Conservation (phyloP, 2,113 vertebrate species). For the Archilochus colubris region DNA sequence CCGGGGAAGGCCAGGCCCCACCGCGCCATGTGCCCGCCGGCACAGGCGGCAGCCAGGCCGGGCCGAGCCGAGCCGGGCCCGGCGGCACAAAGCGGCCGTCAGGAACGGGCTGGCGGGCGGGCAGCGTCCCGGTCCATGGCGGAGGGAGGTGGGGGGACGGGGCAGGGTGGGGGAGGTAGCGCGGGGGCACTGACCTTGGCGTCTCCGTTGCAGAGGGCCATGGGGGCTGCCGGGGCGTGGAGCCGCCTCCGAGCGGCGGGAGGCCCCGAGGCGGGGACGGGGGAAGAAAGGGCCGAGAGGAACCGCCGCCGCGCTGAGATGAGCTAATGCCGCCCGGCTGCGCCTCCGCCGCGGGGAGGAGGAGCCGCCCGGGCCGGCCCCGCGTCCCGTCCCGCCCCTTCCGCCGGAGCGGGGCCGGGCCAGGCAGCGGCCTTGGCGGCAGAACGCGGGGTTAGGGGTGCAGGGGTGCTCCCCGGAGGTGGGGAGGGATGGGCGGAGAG, state of each 20-base stretch:
- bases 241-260: neutral
- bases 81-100: neutral
- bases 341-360: conserved; percentile 4
- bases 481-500: no score
- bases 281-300: conserved; percentile 44
- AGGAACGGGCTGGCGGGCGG: neutral
- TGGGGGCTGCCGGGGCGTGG: conserved; percentile 70
- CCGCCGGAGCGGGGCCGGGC: neutral
- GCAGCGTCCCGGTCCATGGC: neutral
- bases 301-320: conserved; percentile 38
- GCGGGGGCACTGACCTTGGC: conserved; percentile 88
- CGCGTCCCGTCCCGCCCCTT: neutral
- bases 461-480: no score
- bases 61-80: neutral
- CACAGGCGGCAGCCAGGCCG: neutral
- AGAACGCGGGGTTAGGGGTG: rapidly evolving
- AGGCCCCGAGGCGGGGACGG: conserved; percentile 8
- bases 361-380: neutral
- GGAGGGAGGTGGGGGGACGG: no score
- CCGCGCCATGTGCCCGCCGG: neutral
- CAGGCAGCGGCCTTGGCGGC: no score
- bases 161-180: no score
- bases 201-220: conserved; percentile 97
- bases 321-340: conserved; percentile 57
- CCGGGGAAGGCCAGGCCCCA: neutral